phyloP scores from a whole-genome alignment of 2,113 vertebrate species.

The Tyto alba region DNA sequence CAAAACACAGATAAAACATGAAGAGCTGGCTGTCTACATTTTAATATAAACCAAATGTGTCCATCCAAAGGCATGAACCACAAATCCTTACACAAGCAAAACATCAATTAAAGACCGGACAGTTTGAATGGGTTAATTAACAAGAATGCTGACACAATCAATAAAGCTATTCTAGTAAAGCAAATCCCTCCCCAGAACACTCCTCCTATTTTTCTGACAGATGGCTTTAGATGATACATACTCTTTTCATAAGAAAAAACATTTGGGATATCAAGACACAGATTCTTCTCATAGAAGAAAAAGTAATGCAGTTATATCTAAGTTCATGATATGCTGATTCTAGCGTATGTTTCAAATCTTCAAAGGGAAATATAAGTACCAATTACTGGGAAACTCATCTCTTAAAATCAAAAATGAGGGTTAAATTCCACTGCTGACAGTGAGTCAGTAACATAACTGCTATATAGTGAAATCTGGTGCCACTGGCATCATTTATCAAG shows the following conservation, averaged over 20 bases:
- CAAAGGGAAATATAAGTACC: not conserved
- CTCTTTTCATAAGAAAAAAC: not conserved
- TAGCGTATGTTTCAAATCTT: not conserved
- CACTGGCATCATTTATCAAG: not conserved
- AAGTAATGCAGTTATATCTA: not conserved
- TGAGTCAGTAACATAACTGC: not conserved
- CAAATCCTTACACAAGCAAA: slow-evolving; percentile 19
- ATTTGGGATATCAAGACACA: not conserved
- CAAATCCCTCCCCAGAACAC: not conserved
- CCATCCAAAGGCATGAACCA: not conserved
- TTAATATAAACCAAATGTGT: not conserved
- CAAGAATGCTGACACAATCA: slow-evolving; percentile 37
- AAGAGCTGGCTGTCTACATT: not conserved
- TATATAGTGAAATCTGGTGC: not conserved
- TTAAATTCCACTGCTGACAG: not conserved
- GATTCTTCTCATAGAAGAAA: not conserved
- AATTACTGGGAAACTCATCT: not conserved
- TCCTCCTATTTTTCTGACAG: slow-evolving; percentile 18
- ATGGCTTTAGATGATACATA: not conserved
- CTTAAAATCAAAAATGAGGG: not conserved
- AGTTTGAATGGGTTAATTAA: slow-evolving; percentile 38
- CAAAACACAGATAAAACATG: not conserved
- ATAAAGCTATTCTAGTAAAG: slow-evolving; percentile 22
- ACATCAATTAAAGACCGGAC: slow-evolving; percentile 27
- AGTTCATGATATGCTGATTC: not conserved